Evolutionary conservation across 2,888 invertebrate species (phyloP).

Genomic region (Cenopis cana): DNA sequence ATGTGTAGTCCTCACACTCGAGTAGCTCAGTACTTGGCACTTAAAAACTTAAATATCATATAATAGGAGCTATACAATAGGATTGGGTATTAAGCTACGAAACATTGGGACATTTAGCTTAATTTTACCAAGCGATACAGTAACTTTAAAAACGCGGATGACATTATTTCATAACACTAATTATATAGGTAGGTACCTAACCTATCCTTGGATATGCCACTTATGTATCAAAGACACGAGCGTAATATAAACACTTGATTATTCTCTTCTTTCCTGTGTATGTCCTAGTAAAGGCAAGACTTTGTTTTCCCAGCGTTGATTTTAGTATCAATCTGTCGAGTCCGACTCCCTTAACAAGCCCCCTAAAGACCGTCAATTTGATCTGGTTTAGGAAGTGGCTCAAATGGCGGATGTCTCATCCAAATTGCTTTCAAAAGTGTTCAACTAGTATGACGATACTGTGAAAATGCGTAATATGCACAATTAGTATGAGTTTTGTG

Average conservation of each 20-base stretch:
- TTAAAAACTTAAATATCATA: too few species aligned
- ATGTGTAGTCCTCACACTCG: too few species aligned
- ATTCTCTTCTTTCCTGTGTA: neutral
- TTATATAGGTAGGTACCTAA: too few species aligned
- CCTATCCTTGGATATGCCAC: neutral
- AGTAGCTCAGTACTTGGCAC: too few species aligned
- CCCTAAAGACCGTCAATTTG: constrained; percentile 29
- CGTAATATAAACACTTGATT: neutral
- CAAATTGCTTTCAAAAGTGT: constrained; percentile 17
- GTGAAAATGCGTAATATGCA: too few species aligned
- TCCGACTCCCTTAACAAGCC: constrained; percentile 19
- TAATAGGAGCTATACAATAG: too few species aligned
- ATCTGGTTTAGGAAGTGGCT: constrained; percentile 24
- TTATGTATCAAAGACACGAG: neutral
- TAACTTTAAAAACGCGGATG: neutral
- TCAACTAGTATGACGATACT: neutral
- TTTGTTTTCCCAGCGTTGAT: neutral
- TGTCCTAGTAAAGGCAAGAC: neutral
- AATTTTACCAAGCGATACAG: neutral
- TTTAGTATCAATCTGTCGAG: neutral
- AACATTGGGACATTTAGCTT: neutral
- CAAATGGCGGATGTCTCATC: constrained; percentile 33
- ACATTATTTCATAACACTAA: constrained; percentile 1
- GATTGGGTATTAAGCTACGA: too few species aligned
- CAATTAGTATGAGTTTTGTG: too few species aligned